phyloP scores from a whole-genome alignment of 2,888 invertebrate species.

The Chironomus riparius region DNA sequence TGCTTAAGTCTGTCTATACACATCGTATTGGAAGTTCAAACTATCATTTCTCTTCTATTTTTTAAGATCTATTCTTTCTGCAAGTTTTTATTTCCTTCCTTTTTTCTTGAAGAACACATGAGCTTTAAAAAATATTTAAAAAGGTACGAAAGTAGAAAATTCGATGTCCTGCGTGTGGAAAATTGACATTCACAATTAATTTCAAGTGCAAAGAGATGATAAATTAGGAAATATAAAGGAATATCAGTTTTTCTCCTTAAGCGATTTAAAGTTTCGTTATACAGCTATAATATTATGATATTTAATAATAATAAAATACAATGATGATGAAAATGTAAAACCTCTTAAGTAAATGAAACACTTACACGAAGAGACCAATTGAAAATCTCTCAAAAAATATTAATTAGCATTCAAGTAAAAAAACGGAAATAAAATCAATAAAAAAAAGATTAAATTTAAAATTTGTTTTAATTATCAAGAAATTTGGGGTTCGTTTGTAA shows the following conservation, averaged over 20 bases:
- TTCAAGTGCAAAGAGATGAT: background rate
- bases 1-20: background rate
- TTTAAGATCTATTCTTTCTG: background rate
- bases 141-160: background rate
- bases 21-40: background rate
- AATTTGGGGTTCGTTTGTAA: too few relatives aligned
- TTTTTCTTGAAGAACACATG: background rate
- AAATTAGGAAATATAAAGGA: background rate
- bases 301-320: background rate
- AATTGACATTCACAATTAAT: background rate
- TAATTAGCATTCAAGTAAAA: conserved; percentile 9
- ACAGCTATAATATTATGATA: background rate
- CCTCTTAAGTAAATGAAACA: conserved; percentile 8
- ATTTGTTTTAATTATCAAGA: too few relatives aligned
- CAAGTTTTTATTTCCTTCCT: background rate
- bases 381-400: background rate
- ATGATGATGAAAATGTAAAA: conserved; percentile 5
- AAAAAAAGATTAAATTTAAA: background rate
- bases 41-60: background rate
- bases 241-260: background rate
- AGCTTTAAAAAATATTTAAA: background rate
- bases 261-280: background rate
- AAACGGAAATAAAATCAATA: background rate
- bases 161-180: background rate
- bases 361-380: conserved; percentile 15